Conservation (phyloP, 2,797 vertebrate species). For the Lophotriccus pileatus region DNA sequence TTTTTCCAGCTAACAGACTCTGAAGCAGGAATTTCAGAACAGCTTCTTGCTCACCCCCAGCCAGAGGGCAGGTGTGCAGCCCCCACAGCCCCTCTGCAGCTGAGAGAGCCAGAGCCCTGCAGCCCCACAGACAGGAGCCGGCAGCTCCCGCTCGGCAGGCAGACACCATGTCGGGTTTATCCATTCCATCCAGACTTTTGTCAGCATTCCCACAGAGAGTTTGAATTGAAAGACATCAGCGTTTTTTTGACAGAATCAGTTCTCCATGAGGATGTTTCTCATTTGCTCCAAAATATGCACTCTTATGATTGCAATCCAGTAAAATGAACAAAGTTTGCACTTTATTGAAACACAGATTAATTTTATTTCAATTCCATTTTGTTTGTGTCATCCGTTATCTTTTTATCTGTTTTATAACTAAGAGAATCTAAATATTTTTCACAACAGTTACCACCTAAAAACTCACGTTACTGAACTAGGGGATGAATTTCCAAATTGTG, state of each 20-base stretch:
- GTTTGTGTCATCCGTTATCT: background rate
- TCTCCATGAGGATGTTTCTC: background rate
- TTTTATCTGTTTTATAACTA: background rate
- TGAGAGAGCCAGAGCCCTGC: fast-evolving
- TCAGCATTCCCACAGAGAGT: background rate
- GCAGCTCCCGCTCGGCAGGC: background rate
- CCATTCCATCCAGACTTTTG: background rate
- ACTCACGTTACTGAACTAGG: background rate
- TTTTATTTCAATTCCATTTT: background rate
- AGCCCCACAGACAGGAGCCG: fast-evolving
- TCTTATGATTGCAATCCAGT: background rate
- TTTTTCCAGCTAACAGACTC: background rate
- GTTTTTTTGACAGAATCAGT: background rate
- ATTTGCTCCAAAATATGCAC: background rate
- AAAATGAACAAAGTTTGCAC: background rate
- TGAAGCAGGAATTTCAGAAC: background rate
- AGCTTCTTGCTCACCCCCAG: background rate
- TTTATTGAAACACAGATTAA: background rate
- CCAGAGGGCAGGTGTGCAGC: background rate
- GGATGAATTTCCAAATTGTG: background rate
- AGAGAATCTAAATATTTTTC: background rate
- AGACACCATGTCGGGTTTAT: background rate
- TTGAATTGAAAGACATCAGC: background rate
- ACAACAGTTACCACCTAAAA: background rate
- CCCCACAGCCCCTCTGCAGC: fast-evolving